Evolutionary conservation across 2,888 invertebrate species (phyloP).

Genomic region (Allygus modestus): DNA sequence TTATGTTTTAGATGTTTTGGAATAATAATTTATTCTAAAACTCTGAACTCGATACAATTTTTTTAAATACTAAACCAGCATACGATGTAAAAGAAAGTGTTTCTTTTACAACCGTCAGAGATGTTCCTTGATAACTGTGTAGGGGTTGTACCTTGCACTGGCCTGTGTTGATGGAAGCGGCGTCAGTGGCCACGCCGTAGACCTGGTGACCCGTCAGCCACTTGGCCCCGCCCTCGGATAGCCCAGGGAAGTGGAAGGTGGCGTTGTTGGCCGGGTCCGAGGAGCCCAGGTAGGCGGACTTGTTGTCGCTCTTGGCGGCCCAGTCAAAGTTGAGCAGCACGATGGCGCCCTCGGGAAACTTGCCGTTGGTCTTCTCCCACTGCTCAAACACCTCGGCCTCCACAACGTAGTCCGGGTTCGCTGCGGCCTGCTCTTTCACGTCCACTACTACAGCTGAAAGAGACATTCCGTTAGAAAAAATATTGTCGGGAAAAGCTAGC

Average conservation of each 20-base stretch:
- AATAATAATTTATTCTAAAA: too few species aligned
- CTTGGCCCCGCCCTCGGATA: conserved; percentile 76
- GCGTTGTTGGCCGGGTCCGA: not conserved
- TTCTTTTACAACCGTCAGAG: too few species aligned
- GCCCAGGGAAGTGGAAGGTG: conserved; percentile 64
- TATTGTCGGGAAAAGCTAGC: too few species aligned
- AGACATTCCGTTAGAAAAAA: not conserved
- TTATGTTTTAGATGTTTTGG: too few species aligned
- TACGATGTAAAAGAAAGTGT: too few species aligned
- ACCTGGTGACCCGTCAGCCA: conserved; percentile 80
- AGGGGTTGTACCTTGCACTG: conserved; percentile 67
- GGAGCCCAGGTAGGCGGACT: conserved; percentile 62
- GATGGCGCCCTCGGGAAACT: conserved; percentile 67
- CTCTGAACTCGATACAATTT: too few species aligned
- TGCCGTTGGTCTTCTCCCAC: conserved; percentile 69
- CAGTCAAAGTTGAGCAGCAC: conserved; percentile 70
- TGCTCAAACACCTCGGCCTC: conserved; percentile 65
- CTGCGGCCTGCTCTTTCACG: conserved; percentile 64
- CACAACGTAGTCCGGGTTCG: conserved; percentile 66
- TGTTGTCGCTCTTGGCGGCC: conserved; percentile 65
- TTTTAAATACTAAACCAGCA: too few species aligned
- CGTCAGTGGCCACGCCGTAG: conserved; percentile 82
- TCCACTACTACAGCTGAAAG: conserved; percentile 67
- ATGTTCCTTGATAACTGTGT: too few species aligned
- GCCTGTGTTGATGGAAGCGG: conserved; percentile 80